Conservation (phyloP, 2,797 vertebrate species). For the Crenichthys baileyi region DNA sequence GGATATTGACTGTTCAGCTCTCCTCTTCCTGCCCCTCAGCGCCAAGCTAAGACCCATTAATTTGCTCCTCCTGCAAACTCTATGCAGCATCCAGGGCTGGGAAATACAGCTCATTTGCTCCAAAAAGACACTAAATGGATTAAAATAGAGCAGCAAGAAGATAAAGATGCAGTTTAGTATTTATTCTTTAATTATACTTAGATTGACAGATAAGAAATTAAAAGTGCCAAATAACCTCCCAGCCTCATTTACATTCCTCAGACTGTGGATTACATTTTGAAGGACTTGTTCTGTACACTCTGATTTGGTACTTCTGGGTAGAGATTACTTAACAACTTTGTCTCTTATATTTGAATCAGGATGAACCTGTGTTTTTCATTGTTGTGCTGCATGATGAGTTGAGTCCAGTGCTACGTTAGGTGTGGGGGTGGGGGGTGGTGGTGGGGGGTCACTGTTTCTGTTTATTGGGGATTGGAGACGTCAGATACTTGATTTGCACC, state of each 20-base stretch:
- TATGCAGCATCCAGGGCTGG: slow-evolving; percentile 63
- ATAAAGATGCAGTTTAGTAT: slow-evolving; percentile 9
- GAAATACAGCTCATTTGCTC: slow-evolving; percentile 30
- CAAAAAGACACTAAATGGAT: slow-evolving; percentile 39
- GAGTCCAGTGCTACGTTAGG: slow-evolving; percentile 8
- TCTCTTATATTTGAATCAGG: neutral
- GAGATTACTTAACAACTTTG: neutral
- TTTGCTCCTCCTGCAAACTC: slow-evolving; percentile 44
- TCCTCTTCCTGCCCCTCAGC: slow-evolving; percentile 9
- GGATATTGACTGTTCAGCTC: neutral
- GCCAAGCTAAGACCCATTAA: neutral
- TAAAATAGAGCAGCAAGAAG: neutral
- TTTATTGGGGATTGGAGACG: too few species aligned
- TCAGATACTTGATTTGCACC: too few species aligned
- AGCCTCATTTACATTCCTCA: slow-evolving; percentile 33
- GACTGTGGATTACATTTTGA: slow-evolving; percentile 50
- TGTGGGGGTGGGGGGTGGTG: too few species aligned
- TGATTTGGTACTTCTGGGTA: neutral
- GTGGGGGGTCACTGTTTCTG: too few species aligned
- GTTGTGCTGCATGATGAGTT: neutral
- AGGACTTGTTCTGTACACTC: slow-evolving; percentile 35
- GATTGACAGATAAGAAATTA: slow-evolving; percentile 22
- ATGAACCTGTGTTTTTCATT: neutral
- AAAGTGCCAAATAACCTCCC: slow-evolving; percentile 65
- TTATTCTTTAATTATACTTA: too few species aligned